Conservation (phyloP, 2,888 invertebrate species). For the Drosophila incognita region DNA sequence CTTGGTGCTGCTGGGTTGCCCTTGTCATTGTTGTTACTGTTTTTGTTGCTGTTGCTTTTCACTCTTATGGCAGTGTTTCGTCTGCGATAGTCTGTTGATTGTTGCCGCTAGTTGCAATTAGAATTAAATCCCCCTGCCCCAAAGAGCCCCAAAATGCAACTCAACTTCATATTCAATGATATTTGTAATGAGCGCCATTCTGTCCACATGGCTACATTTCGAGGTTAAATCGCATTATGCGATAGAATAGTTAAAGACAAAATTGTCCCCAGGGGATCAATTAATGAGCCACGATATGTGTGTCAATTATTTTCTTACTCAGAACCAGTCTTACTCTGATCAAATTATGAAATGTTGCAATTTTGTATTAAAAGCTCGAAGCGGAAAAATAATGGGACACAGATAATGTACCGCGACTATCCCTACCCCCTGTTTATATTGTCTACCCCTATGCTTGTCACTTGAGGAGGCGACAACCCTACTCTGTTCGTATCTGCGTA, state of each 20-base stretch:
- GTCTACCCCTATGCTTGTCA: conserved; percentile 36
- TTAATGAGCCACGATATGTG: not conserved
- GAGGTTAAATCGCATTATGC: conserved; percentile 21
- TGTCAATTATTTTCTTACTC: not conserved
- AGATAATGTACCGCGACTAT: not conserved
- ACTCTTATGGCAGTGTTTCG: conserved; percentile 67
- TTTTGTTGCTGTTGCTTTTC: conserved; percentile 52
- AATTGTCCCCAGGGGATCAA: not conserved
- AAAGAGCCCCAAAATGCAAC: conserved; percentile 14
- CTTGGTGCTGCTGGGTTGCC: conserved; percentile 28
- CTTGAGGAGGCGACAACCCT: conserved; percentile 16
- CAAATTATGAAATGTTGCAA: conserved; percentile 7
- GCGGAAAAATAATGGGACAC: conserved; percentile 1
- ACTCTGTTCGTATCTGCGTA: conserved; percentile 10
- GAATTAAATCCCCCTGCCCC: conserved; percentile 24
- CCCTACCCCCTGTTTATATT: conserved; percentile 1
- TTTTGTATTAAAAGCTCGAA: not conserved
- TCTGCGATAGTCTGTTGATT: conserved; percentile 44
- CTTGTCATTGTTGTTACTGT: conserved; percentile 26
- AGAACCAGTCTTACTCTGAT: not conserved
- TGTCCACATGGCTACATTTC: conserved; percentile 18
- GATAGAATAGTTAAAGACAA: conserved; percentile 6
- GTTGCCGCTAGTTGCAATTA: conserved; percentile 53
- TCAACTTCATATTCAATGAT: conserved; percentile 47
- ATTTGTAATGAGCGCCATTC: conserved; percentile 52